Percentiles rank a stretch among this genome's conserved stretches.
These are phyloP conservation scores for Cherax quadricarinatus DNA, from an alignment of 1,140 invertebrate species.

Conservation along the genomic window DNA sequence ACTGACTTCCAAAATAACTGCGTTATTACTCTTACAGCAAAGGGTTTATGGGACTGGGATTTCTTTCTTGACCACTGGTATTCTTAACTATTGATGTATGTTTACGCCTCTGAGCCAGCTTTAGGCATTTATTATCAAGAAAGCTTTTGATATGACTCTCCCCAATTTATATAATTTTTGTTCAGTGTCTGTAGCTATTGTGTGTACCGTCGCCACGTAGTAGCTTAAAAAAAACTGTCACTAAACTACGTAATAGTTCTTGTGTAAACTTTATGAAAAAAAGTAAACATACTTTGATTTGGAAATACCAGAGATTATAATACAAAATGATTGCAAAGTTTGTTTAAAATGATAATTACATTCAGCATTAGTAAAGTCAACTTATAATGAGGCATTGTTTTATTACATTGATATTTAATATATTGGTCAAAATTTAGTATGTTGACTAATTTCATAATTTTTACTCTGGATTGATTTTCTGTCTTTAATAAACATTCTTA, in stretches of 20 bases:
- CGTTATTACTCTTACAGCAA: background rate
- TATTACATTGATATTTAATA: no score
- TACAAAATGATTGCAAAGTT: no score
- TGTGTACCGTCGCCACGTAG: conserved; percentile 8
- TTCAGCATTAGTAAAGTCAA: no score
- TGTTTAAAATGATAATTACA: no score
- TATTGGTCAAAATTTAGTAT: background rate
- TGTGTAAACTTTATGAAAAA: background rate
- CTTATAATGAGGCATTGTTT: no score
- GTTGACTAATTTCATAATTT: background rate
- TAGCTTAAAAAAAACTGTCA: conserved; percentile 7
- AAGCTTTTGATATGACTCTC: conserved; percentile 3
- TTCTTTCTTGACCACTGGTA: background rate
- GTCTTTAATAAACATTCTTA: background rate
- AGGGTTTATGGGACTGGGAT: background rate
- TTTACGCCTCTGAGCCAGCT: background rate
- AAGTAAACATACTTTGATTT: background rate
- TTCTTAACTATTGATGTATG: background rate
- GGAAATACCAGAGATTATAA: no score
- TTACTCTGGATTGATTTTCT: background rate
- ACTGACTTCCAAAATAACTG: background rate
- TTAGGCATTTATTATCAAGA: background rate
- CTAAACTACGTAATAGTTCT: background rate
- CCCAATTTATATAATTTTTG: background rate
- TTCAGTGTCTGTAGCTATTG: conserved; percentile 30